Base-by-base conservation (phyloP, 2,888 invertebrate species). In the Sinodicranocentrus sp. region DNA sequence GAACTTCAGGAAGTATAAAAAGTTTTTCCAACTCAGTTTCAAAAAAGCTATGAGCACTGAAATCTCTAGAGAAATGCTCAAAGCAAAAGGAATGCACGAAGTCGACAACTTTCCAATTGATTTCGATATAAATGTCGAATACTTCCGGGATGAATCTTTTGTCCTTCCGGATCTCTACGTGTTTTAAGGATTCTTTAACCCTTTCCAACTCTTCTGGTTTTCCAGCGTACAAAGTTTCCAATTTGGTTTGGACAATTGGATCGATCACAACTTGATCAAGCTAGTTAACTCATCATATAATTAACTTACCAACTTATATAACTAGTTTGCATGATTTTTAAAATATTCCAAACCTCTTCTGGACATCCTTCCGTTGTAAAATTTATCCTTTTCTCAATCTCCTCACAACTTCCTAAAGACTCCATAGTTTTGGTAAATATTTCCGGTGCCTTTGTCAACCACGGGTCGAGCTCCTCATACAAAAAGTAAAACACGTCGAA, bases 91-190 rank as follows among this genome's bases (percentile, higher is more conserved):
- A 75, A 28, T 75, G 75, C 0, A 75, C 75, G 65, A 84, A 79
- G 57, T 79, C 73, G 1, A 61, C 43, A 2, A 84, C 43, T 63
- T 84, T 84, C 84, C 84, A 84, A n/a, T 73, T 79, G 10, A 79
- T 75, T 8, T 84, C 84, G 8, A 79, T 57, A 19, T 75, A 72
- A 54, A 79, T 79, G 23, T 84, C 84, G 23, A 33, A 33, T 3
- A 48, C 15, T n/a, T 78, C 78, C 3, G 23, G 15, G 33, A 78
- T 39, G 48, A 48, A 78, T 70, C 78, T 17, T 26, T 43, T 54
- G 21, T 78, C 70, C 25, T 70, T 68, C n/a, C 61, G 17, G 52
- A 78, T 78, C n/a, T 78, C 48, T 5, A 70, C 33, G 19, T 33
- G 54, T n/a, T 63, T 44, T 17, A 78, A 19, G n/a, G 68, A n/a